Evolutionary conservation across 2,888 invertebrate genomes (phyloP).

Genomic region (Calameuta idolon): DNA sequence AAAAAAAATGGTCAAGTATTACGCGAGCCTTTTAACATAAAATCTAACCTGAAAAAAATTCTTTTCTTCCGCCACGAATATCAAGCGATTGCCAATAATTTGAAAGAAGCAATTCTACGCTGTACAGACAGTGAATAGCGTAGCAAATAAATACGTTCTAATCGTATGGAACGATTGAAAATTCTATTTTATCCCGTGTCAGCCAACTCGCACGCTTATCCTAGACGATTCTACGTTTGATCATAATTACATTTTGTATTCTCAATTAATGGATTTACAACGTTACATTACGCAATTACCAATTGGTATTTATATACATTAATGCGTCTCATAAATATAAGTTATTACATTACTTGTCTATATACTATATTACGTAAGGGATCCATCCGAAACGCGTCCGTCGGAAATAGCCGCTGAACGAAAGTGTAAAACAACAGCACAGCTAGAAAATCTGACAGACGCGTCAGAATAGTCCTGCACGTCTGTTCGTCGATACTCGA

Average conservation of each 20-base stretch:
- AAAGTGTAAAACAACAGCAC: background rate
- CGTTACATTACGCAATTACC: constrained; percentile 30
- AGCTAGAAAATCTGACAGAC: background rate
- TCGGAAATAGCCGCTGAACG: background rate
- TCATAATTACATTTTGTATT: constrained; percentile 45
- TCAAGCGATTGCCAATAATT: background rate
- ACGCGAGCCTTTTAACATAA: background rate
- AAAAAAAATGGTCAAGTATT: background rate
- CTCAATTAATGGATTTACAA: constrained; percentile 36
- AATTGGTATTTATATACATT: constrained; percentile 47
- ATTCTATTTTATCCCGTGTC: background rate
- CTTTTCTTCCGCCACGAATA: background rate
- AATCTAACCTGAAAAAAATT: background rate
- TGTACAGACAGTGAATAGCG: too few relatives aligned
- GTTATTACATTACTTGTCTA: constrained; percentile 45
- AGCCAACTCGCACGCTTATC: constrained; percentile 15
- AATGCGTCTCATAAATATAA: constrained; percentile 55
- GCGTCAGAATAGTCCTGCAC: background rate
- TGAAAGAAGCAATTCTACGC: background rate
- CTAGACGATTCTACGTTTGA: constrained; percentile 38
- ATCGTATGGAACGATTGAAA: background rate
- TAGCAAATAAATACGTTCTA: background rate
- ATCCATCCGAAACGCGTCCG: background rate
- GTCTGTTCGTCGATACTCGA: background rate
- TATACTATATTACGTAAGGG: constrained; percentile 1